Conservation (phyloP, 2,888 invertebrate species). For the Nysson spinosus region DNA sequence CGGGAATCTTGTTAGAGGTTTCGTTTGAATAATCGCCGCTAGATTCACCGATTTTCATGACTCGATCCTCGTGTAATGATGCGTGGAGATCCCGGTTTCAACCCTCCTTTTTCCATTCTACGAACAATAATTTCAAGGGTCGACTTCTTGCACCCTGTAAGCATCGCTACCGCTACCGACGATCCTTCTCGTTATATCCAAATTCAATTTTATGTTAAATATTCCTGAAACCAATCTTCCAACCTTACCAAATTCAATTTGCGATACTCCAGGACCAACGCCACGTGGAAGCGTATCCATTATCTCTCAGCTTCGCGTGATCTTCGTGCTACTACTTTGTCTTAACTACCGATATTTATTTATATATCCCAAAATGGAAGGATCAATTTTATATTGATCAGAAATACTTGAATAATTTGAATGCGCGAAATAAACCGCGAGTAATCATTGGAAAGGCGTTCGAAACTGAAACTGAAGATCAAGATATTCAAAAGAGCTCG, state of each 20-base stretch:
- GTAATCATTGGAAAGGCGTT: too few species aligned
- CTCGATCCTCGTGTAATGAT: constrained; percentile 74
- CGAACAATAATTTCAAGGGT: constrained; percentile 55
- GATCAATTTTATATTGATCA: too few species aligned
- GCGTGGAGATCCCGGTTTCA: constrained; percentile 67
- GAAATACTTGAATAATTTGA: too few species aligned
- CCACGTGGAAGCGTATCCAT: constrained; percentile 3
- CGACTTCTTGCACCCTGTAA: constrained; percentile 40
- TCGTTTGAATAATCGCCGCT: constrained; percentile 75
- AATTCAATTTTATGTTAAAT: constrained; percentile 75
- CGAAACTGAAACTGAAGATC: too few species aligned
- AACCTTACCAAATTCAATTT: constrained; percentile 66
- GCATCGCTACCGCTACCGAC: constrained; percentile 36
- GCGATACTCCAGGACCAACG: constrained; percentile 51
- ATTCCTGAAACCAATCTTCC: constrained; percentile 68
- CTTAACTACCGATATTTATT: too few species aligned
- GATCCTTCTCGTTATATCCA: constrained; percentile 71
- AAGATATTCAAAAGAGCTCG: too few species aligned
- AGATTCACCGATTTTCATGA: constrained; percentile 73
- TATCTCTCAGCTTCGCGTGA: not conserved
- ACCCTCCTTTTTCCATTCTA: constrained; percentile 25
- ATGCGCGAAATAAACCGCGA: too few species aligned
- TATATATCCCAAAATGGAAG: too few species aligned
- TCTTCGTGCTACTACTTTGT: not conserved
- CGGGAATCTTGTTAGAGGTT: constrained; percentile 75